These are phyloP conservation scores for Tauraco erythrolophus DNA, from an alignment of 2,113 vertebrate genomes.

Conservation along the genomic window DNA sequence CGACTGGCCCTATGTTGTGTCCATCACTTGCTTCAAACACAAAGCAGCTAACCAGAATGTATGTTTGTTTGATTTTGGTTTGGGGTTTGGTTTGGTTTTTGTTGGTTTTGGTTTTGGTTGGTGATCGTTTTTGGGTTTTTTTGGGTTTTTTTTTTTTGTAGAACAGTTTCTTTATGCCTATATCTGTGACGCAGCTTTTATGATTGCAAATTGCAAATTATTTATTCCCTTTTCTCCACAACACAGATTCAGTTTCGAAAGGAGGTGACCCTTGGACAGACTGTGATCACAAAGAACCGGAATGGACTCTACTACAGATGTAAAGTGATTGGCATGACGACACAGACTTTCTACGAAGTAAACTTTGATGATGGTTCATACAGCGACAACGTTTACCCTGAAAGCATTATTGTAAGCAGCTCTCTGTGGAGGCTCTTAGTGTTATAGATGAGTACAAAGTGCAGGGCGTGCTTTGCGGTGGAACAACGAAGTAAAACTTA, in stretches of 20 bases:
- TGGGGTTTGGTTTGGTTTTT: neutral
- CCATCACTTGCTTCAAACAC: slow-evolving; percentile 94
- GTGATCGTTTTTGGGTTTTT: too few relatives aligned
- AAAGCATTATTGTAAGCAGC: slow-evolving; percentile 89
- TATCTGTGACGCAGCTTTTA: fast-evolving
- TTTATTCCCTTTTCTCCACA: neutral
- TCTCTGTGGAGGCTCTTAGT: neutral
- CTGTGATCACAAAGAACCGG: slow-evolving; percentile 89
- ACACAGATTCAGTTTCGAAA: slow-evolving; percentile 51
- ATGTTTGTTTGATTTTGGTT: neutral
- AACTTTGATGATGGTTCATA: slow-evolving; percentile 97
- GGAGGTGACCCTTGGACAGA: slow-evolving; percentile 85
- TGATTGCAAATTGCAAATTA: too few relatives aligned
- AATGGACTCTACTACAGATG: slow-evolving; percentile 92
- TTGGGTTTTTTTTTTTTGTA: neutral
- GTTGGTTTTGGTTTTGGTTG: too few relatives aligned
- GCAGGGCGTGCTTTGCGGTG: neutral
- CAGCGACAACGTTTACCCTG: slow-evolving; percentile 94
- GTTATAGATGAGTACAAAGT: neutral
- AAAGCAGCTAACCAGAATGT: slow-evolving; percentile 76
- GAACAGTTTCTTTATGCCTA: fast-evolving
- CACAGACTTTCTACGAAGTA: slow-evolving; percentile 93
- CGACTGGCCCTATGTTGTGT: slow-evolving; percentile 95
- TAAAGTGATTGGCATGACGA: slow-evolving; percentile 86
- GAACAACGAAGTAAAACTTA: neutral